Evolutionary conservation across 2,113 vertebrate genomes (phyloP).

Genomic region (Lepisosteus osseus): DNA sequence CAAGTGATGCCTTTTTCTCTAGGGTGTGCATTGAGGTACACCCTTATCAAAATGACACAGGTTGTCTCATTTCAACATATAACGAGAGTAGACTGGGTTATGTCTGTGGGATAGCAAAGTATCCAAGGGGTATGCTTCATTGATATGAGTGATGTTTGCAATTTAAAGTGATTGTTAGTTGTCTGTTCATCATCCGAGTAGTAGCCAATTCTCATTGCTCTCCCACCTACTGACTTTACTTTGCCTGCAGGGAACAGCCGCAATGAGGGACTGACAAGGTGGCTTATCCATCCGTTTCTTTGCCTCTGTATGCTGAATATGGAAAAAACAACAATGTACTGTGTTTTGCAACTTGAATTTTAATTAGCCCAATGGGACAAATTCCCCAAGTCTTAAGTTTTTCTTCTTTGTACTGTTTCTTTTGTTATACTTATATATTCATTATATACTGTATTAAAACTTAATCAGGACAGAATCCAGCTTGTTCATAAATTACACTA

Average conservation of each 20-base stretch:
- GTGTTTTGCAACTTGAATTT: no score
- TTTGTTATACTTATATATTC: no score
- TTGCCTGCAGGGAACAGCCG: background rate
- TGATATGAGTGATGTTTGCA: conserved; percentile 22
- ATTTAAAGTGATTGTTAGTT: conserved; percentile 28
- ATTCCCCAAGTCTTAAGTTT: no score
- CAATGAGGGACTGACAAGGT: conserved; percentile 10
- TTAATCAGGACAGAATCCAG: no score
- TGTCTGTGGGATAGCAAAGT: background rate
- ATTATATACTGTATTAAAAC: no score
- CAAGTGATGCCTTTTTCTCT: no score
- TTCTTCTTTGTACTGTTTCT: no score
- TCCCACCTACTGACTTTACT: background rate
- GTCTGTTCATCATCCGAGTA: conserved; percentile 31
- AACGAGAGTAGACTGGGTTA: background rate
- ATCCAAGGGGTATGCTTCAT: background rate
- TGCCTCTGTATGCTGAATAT: conserved; percentile 5
- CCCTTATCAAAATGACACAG: no score
- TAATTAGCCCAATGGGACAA: no score
- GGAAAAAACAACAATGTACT: background rate
- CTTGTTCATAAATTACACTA: no score
- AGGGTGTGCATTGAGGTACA: no score
- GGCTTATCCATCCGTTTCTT: conserved; percentile 12
- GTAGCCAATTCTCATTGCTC: conserved; percentile 25
- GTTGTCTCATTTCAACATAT: no score